phyloP scores from a whole-genome alignment of 1,140 invertebrate species.

The Holcopasites calliopsidis region DNA sequence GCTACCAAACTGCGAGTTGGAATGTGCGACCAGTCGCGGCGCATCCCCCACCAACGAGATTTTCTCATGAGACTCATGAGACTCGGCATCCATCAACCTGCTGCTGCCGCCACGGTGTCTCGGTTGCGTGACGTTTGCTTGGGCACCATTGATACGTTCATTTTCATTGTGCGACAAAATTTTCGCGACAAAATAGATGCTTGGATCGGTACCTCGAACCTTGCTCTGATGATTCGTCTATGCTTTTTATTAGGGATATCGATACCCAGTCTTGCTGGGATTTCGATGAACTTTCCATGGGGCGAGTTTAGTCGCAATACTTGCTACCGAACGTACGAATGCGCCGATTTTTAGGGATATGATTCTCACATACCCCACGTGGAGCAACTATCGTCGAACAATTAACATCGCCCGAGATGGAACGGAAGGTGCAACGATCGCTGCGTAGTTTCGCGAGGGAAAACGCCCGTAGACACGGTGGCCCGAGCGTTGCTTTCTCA shows the following conservation, averaged over 20 bases:
- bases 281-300: too few species aligned
- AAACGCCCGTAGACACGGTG: conserved; percentile 33
- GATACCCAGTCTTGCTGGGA: too few species aligned
- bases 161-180: too few species aligned
- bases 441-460: conserved; percentile 26
- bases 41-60: conserved; percentile 51
- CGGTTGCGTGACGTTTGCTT: conserved; percentile 38
- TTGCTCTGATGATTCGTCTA: too few species aligned
- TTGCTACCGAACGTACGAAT: too few species aligned
- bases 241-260: too few species aligned
- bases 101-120: conserved; percentile 60
- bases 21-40: conserved; percentile 47
- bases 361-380: too few species aligned
- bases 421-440: neutral
- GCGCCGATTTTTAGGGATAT: too few species aligned
- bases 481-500: conserved; percentile 26
- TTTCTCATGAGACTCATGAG: conserved; percentile 69
- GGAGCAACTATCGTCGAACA: too few species aligned
- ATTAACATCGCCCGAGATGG: neutral
- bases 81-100: conserved; percentile 68
- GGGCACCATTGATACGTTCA: neutral
- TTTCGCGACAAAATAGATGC: too few species aligned
- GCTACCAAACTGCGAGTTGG: conserved; percentile 47
- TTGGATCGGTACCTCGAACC: too few species aligned
- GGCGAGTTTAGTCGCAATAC: too few species aligned